A percentile compares a stretch with the other conserved stretches of the same genome.
Evolutionary conservation across 2,797 vertebrate species (phyloP).

Genomic region (Phalanger gymnotis): DNA sequence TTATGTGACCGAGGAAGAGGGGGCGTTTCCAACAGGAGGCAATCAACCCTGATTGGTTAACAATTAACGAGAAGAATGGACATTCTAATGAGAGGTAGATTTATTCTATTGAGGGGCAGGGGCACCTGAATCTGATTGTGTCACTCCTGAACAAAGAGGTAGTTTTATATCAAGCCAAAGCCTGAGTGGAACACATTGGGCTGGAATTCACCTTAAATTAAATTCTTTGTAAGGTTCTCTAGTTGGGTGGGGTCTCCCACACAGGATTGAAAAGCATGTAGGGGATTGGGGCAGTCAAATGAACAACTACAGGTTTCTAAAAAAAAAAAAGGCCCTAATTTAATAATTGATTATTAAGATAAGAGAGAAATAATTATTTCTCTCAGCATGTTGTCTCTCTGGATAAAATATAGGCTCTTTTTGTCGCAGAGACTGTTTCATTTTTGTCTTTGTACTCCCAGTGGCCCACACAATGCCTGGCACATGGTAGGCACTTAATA

Average conservation of each 20-base stretch:
- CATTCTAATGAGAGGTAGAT: not conserved
- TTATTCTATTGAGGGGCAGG: not conserved
- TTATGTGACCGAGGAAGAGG: not conserved
- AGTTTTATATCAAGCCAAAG: not conserved
- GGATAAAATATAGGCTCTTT: not conserved
- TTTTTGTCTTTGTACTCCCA: not conserved
- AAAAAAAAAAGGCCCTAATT: not conserved
- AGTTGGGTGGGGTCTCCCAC: too few relatives aligned
- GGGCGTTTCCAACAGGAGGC: not conserved
- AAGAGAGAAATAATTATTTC: not conserved
- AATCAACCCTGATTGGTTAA: not conserved
- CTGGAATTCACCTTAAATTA: not conserved
- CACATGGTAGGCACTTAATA: not conserved
- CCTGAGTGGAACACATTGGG: too few relatives aligned
- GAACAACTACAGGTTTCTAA: not conserved
- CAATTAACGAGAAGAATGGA: not conserved
- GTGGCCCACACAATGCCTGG: too few relatives aligned
- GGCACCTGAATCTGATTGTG: not conserved
- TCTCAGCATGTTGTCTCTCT: not conserved
- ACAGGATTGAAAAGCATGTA: not conserved
- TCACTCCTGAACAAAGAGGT: not conserved
- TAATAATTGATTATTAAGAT: not conserved
- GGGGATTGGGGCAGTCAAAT: not conserved
- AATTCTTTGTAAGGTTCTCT: not conserved
- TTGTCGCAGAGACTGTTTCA: not conserved